These are phyloP conservation scores for Cirrhinus mrigala DNA, from an alignment of 2,797 vertebrate genomes.

Conservation along the genomic window DNA sequence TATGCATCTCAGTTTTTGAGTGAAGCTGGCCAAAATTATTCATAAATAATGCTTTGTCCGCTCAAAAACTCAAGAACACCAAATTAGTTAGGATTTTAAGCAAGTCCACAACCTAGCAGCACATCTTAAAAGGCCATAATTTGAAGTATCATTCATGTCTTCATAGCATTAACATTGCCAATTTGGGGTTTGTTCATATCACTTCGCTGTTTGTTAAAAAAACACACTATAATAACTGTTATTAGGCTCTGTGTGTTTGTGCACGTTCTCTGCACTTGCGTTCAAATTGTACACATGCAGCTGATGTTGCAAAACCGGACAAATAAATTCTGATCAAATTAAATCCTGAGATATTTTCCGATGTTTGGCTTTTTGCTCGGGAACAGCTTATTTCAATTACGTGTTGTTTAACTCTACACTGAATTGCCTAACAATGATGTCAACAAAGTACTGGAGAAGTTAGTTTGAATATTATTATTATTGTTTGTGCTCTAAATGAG, in stretches of 20 bases:
- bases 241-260: neutral
- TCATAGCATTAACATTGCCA: neutral
- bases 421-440: constrained; percentile 19
- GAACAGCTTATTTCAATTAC: constrained; percentile 26
- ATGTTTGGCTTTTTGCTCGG: constrained; percentile 24
- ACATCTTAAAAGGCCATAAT: neutral
- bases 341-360: constrained; percentile 21
- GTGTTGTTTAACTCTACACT: constrained; percentile 14
- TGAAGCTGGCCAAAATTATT: neutral
- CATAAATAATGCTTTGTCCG: neutral
- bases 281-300: neutral
- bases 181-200: neutral
- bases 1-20: neutral
- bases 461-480: constrained; percentile 10
- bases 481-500: constrained; percentile 38
- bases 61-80: neutral
- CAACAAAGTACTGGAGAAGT: constrained; percentile 29
- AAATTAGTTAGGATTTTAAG: no score
- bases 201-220: neutral
- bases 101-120: neutral
- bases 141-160: neutral
- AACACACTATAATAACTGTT: neutral
- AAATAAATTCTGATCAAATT: neutral
- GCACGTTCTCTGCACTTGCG: neutral
- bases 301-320: neutral